phyloP scores from a whole-genome alignment of 2,888 invertebrate species.

The Marasmarcha lunaedactyla region DNA sequence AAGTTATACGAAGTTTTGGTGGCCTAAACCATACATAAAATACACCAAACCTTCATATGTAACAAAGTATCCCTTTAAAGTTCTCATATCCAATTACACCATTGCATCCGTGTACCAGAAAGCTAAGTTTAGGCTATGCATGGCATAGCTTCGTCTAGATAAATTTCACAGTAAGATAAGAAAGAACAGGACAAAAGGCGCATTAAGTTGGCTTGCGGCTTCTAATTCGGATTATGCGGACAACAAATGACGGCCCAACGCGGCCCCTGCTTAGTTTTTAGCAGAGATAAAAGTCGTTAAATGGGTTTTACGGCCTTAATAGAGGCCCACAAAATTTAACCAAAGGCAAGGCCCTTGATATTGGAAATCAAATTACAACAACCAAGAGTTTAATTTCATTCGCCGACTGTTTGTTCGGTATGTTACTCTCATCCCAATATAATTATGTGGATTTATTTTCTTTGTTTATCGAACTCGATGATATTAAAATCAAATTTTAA shows the following conservation, averaged over 20 bases:
- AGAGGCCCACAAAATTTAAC: slow-evolving; percentile 11
- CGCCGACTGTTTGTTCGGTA: not conserved
- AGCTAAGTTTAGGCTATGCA: no score
- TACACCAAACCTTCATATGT: no score
- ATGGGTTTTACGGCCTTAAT: slow-evolving; percentile 37
- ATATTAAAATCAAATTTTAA: no score
- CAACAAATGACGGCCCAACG: slow-evolving; percentile 39
- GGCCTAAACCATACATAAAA: no score
- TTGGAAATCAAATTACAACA: not conserved
- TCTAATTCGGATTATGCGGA: slow-evolving; percentile 50
- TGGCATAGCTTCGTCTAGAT: slow-evolving; percentile 52
- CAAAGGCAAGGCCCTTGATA: not conserved
- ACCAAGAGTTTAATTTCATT: not conserved
- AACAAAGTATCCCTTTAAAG: no score
- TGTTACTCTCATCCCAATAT: no score
- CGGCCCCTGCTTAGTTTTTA: slow-evolving; percentile 38
- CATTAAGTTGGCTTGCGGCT: slow-evolving; percentile 45
- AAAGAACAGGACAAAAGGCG: slow-evolving; percentile 59
- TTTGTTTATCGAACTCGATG: no score
- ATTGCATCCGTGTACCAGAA: no score
- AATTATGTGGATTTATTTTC: no score
- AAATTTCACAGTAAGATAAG: slow-evolving; percentile 64
- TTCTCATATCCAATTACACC: no score
- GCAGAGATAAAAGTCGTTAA: slow-evolving; percentile 48
- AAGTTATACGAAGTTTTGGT: no score